phyloP scores from a whole-genome alignment of 2,113 vertebrate genomes.

The Pelusios castaneus region DNA sequence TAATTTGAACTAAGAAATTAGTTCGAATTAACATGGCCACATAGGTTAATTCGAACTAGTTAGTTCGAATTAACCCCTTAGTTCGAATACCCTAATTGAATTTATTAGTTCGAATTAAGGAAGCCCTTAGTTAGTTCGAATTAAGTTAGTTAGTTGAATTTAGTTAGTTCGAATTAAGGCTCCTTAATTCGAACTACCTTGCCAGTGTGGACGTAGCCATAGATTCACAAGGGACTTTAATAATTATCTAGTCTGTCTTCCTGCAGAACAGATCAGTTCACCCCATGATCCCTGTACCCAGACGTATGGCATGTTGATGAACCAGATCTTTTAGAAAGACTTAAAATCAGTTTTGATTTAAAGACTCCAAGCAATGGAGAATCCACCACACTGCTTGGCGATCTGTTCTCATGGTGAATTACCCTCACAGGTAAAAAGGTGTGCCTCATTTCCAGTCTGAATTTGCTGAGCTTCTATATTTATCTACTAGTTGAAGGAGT shows the following conservation, averaged over 20 bases:
- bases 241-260: neutral
- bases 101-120: no score
- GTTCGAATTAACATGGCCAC: no score
- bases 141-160: no score
- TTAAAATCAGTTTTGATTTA: neutral
- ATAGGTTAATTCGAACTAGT: no score
- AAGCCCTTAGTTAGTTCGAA: no score
- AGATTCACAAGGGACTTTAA: neutral
- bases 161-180: no score
- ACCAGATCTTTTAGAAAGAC: neutral
- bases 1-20: no score
- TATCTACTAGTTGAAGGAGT: neutral
- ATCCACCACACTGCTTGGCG: rapidly evolving
- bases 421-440: neutral
- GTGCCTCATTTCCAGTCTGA: neutral
- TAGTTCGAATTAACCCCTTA: no score
- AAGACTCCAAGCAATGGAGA: neutral
- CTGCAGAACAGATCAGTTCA: neutral
- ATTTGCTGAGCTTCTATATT: neutral
- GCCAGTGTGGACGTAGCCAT: no score
- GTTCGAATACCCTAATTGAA: no score
- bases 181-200: no score
- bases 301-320: neutral
- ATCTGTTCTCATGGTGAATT: neutral
- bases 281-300: neutral